Percentiles rank a stretch among this genome's conserved stretches.
Conservation (phyloP, 2,113 vertebrate species). For the Scomber colias region DNA sequence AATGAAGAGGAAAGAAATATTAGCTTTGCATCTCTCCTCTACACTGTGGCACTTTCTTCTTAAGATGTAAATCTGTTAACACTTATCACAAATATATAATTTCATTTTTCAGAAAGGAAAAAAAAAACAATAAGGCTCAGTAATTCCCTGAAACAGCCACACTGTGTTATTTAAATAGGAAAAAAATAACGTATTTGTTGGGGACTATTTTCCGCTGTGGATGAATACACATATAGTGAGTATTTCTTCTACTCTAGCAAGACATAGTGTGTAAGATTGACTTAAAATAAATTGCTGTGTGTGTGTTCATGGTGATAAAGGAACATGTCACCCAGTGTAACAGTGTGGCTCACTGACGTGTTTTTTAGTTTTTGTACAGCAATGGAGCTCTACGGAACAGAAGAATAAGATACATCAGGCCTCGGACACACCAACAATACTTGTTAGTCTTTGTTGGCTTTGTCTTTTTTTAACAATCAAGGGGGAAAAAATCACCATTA, state of each 20-base stretch:
- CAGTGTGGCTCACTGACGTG: background rate
- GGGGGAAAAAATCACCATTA: too few relatives aligned
- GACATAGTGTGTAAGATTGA: background rate
- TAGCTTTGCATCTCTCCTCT: too few relatives aligned
- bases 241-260: too few relatives aligned
- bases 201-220: background rate
- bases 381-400: background rate
- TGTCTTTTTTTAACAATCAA: background rate
- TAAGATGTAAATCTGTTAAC: too few relatives aligned
- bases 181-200: background rate
- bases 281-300: background rate
- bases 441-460: background rate
- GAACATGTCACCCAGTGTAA: background rate
- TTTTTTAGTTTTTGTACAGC: background rate
- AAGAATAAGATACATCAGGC: background rate
- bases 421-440: too few relatives aligned
- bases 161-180: background rate
- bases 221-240: background rate
- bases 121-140: too few relatives aligned
- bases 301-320: background rate
- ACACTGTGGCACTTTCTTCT: too few relatives aligned
- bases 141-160: too few relatives aligned
- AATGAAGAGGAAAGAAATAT: too few relatives aligned
- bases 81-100: too few relatives aligned
- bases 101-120: too few relatives aligned